Conservation (phyloP, 1,140 invertebrate genomes). For the Lepidurus couesii region DNA sequence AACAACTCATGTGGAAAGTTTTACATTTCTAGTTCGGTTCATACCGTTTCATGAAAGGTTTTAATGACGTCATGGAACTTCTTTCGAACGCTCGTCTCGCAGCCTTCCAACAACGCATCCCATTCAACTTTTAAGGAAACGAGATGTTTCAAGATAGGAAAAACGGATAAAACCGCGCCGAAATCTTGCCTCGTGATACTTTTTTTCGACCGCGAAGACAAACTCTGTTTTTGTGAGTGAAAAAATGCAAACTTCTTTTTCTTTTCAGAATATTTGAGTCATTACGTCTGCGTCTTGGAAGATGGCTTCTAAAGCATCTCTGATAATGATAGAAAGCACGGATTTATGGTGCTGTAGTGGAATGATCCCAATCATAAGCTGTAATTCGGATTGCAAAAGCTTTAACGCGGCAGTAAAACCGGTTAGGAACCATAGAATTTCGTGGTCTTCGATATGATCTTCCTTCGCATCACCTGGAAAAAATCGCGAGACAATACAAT, state of each 20-base stretch:
- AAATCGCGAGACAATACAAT: conserved; percentile 27
- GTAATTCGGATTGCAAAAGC: conserved; percentile 79
- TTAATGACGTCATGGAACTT: conserved; percentile 68
- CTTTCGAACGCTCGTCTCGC: conserved; percentile 59
- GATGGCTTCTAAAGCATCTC: conserved; percentile 75
- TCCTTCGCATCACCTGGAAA: conserved; percentile 49
- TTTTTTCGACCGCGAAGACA: conserved; percentile 67
- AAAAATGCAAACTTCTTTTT: background rate
- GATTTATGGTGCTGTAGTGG: conserved; percentile 69
- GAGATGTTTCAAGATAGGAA: conserved; percentile 79
- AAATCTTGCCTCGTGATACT: conserved; percentile 75
- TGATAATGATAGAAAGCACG: conserved; percentile 77
- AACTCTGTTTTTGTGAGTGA: conserved; percentile 51
- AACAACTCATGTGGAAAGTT: background rate
- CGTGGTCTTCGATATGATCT: conserved; percentile 66
- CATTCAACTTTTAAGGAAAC: conserved; percentile 74
- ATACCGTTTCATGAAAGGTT: conserved; percentile 66
- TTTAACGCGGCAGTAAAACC: conserved; percentile 78
- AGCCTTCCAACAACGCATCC: conserved; percentile 68
- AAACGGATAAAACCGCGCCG: conserved; percentile 72
- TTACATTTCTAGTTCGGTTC: background rate
- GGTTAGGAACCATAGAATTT: conserved; percentile 81
- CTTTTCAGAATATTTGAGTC: conserved; percentile 19
- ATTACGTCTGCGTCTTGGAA: conserved; percentile 74
- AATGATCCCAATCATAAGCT: conserved; percentile 75